Base-by-base conservation (phyloP, 1,140 invertebrate species). In the Maconellicoccus hirsutus region DNA sequence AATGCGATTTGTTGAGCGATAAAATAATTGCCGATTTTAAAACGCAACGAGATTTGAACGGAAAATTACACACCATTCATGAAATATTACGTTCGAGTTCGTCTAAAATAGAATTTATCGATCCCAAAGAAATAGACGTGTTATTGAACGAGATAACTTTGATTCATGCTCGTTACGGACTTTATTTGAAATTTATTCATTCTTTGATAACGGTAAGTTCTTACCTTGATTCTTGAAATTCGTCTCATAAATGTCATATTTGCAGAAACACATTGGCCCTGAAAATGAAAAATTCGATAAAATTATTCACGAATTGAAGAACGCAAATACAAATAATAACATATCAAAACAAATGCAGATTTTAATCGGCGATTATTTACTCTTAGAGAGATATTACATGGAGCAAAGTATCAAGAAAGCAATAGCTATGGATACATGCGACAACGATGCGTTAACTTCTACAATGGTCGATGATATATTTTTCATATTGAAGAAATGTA, bases 401-500 rank as follows among this genome's bases (percentile, higher is more conserved):
- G 89, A 92, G 75, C 94, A 98, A 80, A 98, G 94, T 78, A 89
- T 98, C 0, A 85, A 88, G 29, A 99, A 98, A 80, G 96, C 96
- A 22, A 86, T 98, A 59, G 86, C 86, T 72, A 87, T 98, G 84
- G 94, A 98, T 76, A 82, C 82, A 0, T 76, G 79, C 69, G 78
- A 78, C n/a, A 78, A 81, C 70, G 86, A 87, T 26, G 86, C 89
- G 69, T 83, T 89, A 72, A 92, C 88, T 1, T 96, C 95, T 0
- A 96, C 91, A 75, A 89, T 99, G 82, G 89, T 99, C 0, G 97
- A 99, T 80, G 96, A 99, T 82, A 89, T 97, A 1, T 98, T 98
- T 80, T 99, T 96, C 78, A 96, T 99, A 74, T 86, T 98, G 0
- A 91, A 94, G 75, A 98, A 99, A 82, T 95, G 93, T 77, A 90